A percentile compares a stretch with the other conserved stretches of the same genome.
Conservation (phyloP, 2,797 vertebrate genomes). For the Selene dorsalis region DNA sequence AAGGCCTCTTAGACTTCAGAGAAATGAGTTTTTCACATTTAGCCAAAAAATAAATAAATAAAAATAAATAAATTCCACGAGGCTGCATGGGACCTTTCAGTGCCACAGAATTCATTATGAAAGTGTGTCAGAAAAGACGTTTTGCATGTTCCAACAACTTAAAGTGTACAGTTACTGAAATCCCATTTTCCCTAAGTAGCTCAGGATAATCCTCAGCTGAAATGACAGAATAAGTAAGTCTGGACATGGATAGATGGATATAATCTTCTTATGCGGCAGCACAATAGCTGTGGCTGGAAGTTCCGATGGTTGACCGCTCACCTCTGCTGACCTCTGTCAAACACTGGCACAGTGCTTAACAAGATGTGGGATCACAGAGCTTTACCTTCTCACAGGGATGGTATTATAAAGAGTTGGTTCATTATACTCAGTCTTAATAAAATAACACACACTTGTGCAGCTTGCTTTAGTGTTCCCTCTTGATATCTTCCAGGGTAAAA, state of each 20-base stretch:
- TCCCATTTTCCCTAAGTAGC: slow-evolving; percentile 77
- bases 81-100: slow-evolving; percentile 34
- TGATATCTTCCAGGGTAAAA: not conserved
- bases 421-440: not conserved
- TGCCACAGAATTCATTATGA: slow-evolving; percentile 50
- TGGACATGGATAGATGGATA: slow-evolving; percentile 69
- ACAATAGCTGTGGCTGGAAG: slow-evolving; percentile 52
- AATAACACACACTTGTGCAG: not conserved
- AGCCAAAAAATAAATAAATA: not conserved
- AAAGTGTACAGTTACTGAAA: slow-evolving; percentile 65
- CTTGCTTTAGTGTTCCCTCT: not conserved
- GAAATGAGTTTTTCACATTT: slow-evolving; percentile 18
- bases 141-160: slow-evolving; percentile 70
- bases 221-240: slow-evolving; percentile 72
- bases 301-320: slow-evolving; percentile 53
- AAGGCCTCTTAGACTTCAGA: slow-evolving; percentile 11
- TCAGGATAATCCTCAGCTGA: slow-evolving; percentile 75
- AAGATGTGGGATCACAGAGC: slow-evolving; percentile 38
- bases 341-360: slow-evolving; percentile 39
- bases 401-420: slow-evolving; percentile 7
- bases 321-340: slow-evolving; percentile 55
- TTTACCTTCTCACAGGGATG: slow-evolving; percentile 17
- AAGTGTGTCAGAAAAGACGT: slow-evolving; percentile 53
- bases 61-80: slow-evolving; percentile 1
- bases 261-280: slow-evolving; percentile 73